Conservation (phyloP, 2,888 invertebrate genomes). For the Mechanitis mazaeus region DNA sequence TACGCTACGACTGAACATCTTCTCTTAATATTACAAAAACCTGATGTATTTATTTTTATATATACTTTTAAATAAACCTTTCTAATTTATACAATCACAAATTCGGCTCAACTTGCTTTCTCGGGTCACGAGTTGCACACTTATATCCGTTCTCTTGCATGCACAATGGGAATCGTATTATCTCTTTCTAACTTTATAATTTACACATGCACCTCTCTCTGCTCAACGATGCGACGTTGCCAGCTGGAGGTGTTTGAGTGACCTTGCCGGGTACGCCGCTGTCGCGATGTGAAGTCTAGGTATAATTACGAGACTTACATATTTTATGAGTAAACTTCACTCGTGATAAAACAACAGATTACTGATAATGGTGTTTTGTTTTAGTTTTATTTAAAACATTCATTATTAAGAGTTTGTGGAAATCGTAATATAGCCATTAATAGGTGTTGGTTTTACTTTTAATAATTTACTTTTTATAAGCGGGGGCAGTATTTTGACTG, state of each 20-base stretch:
- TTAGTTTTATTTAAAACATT: background rate
- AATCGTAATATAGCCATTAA: no score
- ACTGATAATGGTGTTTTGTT: conserved; percentile 12
- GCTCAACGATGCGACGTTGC: conserved; percentile 56
- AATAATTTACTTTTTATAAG: no score
- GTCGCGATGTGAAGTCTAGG: conserved; percentile 45
- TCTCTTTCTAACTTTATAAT: conserved; percentile 42
- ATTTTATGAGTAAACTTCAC: conserved; percentile 38
- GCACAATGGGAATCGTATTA: conserved; percentile 56
- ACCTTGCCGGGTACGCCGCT: conserved; percentile 62
- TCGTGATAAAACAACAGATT: conserved; percentile 25
- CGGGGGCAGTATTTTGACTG: no score
- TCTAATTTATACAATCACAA: conserved; percentile 65
- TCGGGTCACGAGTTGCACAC: conserved; percentile 68
- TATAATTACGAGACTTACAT: conserved; percentile 51
- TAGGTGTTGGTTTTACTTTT: no score
- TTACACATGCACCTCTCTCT: conserved; percentile 34
- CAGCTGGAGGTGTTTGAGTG: conserved; percentile 48
- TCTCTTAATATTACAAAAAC: no score
- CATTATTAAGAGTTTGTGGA: no score
- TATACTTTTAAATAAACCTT: conserved; percentile 34
- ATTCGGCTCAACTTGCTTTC: conserved; percentile 65
- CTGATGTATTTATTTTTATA: no score
- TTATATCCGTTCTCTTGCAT: conserved; percentile 69
- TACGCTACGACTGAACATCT: background rate